Evolutionary conservation across 2,113 vertebrate species (phyloP).

Genomic region (Cercocebus atys): DNA sequence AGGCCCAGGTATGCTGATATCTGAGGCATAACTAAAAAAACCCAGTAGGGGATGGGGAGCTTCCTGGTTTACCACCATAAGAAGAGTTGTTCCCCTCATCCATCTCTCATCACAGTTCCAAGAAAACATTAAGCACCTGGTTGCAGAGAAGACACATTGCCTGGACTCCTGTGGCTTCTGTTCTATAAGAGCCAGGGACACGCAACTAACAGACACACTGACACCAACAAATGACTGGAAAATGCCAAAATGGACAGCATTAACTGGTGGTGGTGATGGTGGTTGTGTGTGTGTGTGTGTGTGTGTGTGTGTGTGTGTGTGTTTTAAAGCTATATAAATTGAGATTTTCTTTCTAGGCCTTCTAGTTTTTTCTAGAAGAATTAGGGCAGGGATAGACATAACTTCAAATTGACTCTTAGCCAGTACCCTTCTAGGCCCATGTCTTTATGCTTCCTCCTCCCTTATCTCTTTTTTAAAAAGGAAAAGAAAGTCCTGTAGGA

Average conservation of each 20-base stretch:
- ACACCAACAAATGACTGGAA: neutral
- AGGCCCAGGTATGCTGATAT: conserved; percentile 38
- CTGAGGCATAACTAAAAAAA: conserved; percentile 50
- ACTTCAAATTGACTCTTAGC: neutral
- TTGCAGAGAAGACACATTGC: conserved; percentile 47
- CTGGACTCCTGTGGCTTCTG: neutral
- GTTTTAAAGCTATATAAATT: conserved; percentile 11
- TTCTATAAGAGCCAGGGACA: neutral
- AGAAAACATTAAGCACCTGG: conserved; percentile 49
- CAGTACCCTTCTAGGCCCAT: neutral
- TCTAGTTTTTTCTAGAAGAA: neutral
- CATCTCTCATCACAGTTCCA: conserved; percentile 39
- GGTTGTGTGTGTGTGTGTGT: neutral
- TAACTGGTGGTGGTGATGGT: neutral
- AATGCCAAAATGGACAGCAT: conserved; percentile 1
- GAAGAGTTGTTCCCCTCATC: neutral
- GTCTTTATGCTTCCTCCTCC: neutral
- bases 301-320: neutral
- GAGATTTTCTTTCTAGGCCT: neutral
- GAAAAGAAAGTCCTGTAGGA: neutral
- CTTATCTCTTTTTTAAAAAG: neutral
- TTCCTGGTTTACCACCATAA: conserved; percentile 44
- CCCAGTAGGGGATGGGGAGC: neutral
- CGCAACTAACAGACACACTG: neutral
- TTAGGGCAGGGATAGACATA: neutral